phyloP scores from a whole-genome alignment of 2,797 vertebrate species.

The Sebastes taczanowskii region DNA sequence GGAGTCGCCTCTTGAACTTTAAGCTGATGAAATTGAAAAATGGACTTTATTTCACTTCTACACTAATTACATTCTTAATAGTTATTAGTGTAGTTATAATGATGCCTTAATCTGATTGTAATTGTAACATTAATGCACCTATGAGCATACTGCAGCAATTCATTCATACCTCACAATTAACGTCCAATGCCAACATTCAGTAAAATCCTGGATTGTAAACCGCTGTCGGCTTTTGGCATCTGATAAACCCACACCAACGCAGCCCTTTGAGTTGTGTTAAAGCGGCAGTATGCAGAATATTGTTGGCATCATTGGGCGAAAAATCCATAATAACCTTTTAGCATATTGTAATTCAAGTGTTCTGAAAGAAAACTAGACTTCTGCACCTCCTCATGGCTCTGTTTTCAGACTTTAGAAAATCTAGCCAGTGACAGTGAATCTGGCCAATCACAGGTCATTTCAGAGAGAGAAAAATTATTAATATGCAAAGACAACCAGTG shows the following conservation, averaged over 20 bases:
- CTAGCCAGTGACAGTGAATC: background rate
- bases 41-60: constrained; percentile 15
- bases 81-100: constrained; percentile 27
- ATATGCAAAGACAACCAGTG: too few species aligned
- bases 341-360: background rate
- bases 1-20: constrained; percentile 47
- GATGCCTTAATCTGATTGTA: constrained; percentile 21
- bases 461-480: background rate
- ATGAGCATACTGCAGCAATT: background rate
- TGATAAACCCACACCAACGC: background rate
- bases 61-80: background rate
- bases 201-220: background rate
- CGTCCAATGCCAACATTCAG: background rate
- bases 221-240: background rate
- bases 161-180: background rate
- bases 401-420: background rate
- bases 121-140: background rate
- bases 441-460: background rate
- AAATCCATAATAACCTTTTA: background rate
- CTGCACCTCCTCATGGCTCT: background rate
- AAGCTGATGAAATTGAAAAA: constrained; percentile 31
- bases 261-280: background rate
- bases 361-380: background rate
- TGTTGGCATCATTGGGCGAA: background rate
- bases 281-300: background rate